Evolutionary conservation across 92 coral and sea anemone genomes (phyloP), one percentile per base, ranked within the genome.

Genomic region (Zoanthus gigantus): DNA sequence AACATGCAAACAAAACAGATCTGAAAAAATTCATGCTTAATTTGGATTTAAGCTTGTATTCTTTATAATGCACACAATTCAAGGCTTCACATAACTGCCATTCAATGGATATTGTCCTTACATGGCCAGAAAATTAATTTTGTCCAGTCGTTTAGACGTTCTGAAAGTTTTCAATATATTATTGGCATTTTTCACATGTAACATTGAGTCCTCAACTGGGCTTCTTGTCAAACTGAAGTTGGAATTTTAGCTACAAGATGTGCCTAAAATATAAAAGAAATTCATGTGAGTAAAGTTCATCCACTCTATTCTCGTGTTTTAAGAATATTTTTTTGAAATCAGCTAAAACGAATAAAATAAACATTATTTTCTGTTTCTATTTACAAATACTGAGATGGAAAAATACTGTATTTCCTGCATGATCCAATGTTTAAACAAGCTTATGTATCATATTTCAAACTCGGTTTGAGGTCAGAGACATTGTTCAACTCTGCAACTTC

Each of bases 311-410:
- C 1, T 3, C n/a, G 31, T n/a, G 31, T 61, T 61, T 61, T n/a
- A 61, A 61, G 28, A 47, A 29, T 56, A 54, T 14, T 37, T 80
- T 53, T 14, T 34, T 30, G 42, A 53, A 80, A 54, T 53, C 53
- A 9, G 37, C 44, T 10, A 80, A 52, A n/a, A 66, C 88, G 56
- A 84, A 28, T 13, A 54, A 84, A 63, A 58, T 4, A 71, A 0
- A 37, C 53, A 44, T 7, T 16, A 71, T 84, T 84, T 84, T 28
- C 14, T 84, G 52, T 12, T 84, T 84, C 88, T 81, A 71, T 8
- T 53, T 53, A 53, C 58, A 53, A 53, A 53, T 53, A 53, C 58
- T 53, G 58, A 53, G 6, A 53, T 8, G 15, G 8, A 53, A 53
- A 53, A 53, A 65, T 23, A 23, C 42, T 1, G 4, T 30, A n/a